Percentiles rank a stretch among this genome's conserved stretches.
These are phyloP conservation scores for Toxostoma redivivum DNA, from an alignment of 2,113 vertebrate genomes.

Conservation along the genomic window DNA sequence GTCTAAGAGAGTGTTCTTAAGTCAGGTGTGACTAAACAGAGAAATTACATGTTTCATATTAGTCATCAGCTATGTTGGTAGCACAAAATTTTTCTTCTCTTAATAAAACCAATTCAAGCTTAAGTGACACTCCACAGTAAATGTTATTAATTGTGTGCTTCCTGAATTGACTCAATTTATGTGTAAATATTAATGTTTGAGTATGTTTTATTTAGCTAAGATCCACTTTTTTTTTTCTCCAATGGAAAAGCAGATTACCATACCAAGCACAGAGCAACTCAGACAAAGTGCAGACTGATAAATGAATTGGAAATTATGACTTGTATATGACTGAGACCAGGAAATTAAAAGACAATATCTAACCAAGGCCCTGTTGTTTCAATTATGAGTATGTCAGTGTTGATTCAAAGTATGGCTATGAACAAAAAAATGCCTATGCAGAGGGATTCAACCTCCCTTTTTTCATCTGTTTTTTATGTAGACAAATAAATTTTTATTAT, in stretches of 20 bases:
- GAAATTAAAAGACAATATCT: neutral
- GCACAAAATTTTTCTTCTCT: neutral
- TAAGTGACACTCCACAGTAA: neutral
- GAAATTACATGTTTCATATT: neutral
- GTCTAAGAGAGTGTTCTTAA: neutral
- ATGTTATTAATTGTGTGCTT: constrained; percentile 22
- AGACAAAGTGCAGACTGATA: neutral
- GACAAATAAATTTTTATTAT: neutral
- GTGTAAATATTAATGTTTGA: constrained; percentile 5
- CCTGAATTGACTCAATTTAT: neutral
- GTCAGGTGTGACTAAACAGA: neutral
- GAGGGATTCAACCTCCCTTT: neutral
- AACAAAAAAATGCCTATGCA: neutral
- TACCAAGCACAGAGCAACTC: neutral
- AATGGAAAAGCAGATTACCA: neutral
- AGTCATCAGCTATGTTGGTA: neutral
- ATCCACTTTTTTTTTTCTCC: neutral
- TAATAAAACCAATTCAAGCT: neutral
- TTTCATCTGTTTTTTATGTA: neutral
- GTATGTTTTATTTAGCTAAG: neutral
- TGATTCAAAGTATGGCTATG: neutral
- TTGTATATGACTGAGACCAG: neutral
- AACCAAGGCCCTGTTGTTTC: neutral
- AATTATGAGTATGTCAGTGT: neutral
- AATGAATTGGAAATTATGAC: neutral